Base-by-base conservation (phyloP, 2,888 invertebrate genomes). In the Sthenelais limicola region DNA sequence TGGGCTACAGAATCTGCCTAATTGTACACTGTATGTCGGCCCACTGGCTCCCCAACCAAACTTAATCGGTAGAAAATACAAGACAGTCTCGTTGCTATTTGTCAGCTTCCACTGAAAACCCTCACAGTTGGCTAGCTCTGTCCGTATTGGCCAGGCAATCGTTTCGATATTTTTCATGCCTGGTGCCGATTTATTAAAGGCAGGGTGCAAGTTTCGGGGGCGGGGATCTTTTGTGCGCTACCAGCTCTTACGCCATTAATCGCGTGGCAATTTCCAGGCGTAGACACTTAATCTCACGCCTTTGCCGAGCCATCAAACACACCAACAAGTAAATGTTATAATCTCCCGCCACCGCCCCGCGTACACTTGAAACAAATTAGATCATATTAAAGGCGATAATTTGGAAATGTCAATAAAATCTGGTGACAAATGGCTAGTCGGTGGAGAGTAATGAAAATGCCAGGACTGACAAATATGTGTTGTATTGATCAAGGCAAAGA, bases 341-440 rank as follows among this genome's bases (percentile, higher is more conserved):
- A 71, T 71, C 71, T 68, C 30, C 56, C 62, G 35, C 32, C 48
- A 62, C 54, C 54, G 62, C 71, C 62, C 43, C 43, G n/a, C 48
- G 58, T 71, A 56, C 54, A 71, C 71, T 71, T 71, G 71, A 71
- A 71, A 71, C 71, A 71, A 71, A 71, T 71, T 71, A 71, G 71
- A 71, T 71, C 71, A 71, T 71, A 71, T 71, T 71, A 71, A 62
- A 38, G 58, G 35, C 71, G 43, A 62, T 71, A 62, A 58, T 62
- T 71, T 71, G 48, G 43, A 56, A 58, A 48, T 49, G 56, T 38
- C 71, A 58, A 71, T 71, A 71, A 71, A 71, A 58, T 35, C 47
- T 51, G 47, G 28, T 71, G 71, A 71, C 71, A 71, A 71, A 71
- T 71, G 71, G n/a, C 7, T 48, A 28, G 51, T 43, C 26, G 18